These are phyloP conservation scores for Gymnocheta viridis DNA, from an alignment of 2,888 invertebrate species.

Conservation along the genomic window DNA sequence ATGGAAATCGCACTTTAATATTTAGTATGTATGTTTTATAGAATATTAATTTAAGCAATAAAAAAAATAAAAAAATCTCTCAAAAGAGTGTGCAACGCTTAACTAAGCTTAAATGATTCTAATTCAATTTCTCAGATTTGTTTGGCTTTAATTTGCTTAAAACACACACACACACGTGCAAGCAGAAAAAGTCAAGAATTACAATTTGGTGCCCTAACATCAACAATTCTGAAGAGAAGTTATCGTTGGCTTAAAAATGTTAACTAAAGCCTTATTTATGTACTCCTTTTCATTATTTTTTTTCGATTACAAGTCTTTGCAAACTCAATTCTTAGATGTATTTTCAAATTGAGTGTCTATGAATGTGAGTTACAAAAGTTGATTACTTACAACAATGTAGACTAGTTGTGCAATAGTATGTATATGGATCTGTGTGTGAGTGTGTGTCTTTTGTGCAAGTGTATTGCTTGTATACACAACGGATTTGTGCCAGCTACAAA, in stretches of 20 bases:
- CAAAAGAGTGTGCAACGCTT: no score
- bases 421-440: not conserved
- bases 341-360: not conserved
- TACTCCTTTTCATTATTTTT: conserved; percentile 37
- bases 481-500: conserved; percentile 71
- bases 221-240: conserved; percentile 40
- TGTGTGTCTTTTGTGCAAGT: conserved; percentile 12
- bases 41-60: no score
- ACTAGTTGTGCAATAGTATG: conserved; percentile 39
- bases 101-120: no score
- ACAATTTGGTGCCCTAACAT: conserved; percentile 1
- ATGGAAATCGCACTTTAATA: no score
- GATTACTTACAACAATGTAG: conserved; percentile 64
- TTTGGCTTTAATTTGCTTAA: conserved; percentile 34
- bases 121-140: not conserved
- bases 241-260: conserved; percentile 54
- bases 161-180: not conserved
- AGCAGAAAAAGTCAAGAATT: not conserved
- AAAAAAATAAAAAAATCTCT: no score
- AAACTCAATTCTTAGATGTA: conserved; percentile 4
- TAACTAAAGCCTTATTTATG: conserved; percentile 64
- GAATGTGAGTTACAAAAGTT: conserved; percentile 67
- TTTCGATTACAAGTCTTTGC: conserved; percentile 28
- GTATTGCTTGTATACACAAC: conserved; percentile 61
- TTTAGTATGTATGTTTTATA: no score